These are phyloP conservation scores for Oscheius sp. DNA, from an alignment of 2,888 invertebrate species.

Conservation along the genomic window DNA sequence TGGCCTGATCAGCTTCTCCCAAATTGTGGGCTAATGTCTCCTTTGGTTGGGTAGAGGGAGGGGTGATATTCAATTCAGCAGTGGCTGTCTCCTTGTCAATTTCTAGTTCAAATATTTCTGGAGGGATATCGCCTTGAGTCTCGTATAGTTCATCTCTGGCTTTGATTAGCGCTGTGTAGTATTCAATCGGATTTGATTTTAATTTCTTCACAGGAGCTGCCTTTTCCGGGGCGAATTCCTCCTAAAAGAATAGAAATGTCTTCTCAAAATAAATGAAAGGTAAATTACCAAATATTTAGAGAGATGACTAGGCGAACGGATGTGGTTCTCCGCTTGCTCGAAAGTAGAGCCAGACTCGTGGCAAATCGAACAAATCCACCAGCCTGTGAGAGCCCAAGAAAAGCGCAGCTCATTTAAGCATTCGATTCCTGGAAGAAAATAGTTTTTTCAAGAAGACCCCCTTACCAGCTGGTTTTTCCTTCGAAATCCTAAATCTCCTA, in stretches of 20 bases:
- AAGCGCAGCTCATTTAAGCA: conserved; percentile 37
- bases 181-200: background rate
- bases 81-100: conserved; percentile 31
- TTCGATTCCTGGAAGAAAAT: conserved; percentile 36
- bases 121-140: conserved; percentile 13
- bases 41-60: background rate
- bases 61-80: conserved; percentile 31
- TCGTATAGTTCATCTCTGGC: conserved; percentile 9
- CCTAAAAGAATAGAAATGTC: no score
- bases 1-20: conserved; percentile 1
- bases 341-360: conserved; percentile 38
- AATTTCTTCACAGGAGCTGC: background rate
- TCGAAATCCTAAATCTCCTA: background rate
- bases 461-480: conserved; percentile 25
- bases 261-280: no score
- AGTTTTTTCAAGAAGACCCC: background rate
- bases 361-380: conserved; percentile 54
- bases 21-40: background rate
- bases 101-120: conserved; percentile 34
- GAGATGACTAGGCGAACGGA: conserved; percentile 40
- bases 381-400: conserved; percentile 19
- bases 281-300: conserved; percentile 37
- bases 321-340: conserved; percentile 47
- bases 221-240: conserved; percentile 25
- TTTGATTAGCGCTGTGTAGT: conserved; percentile 16